Evolutionary conservation across 2,797 vertebrate species (phyloP), one percentile per base, ranked within the genome.

Genomic region (Paramormyrops hopkinsi): DNA sequence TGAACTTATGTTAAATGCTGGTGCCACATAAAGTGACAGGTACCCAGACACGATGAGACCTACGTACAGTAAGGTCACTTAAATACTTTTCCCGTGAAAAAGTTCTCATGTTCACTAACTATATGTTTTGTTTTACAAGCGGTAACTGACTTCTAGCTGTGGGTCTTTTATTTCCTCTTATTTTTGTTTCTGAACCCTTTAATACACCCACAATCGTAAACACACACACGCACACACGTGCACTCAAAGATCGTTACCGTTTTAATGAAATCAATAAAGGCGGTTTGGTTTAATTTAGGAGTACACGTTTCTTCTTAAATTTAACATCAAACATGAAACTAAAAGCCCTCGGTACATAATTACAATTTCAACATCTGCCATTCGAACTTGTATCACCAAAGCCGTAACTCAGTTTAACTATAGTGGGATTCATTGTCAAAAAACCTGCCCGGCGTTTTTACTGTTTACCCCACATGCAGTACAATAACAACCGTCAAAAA

Each of bases 201-300:
- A 82, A 46, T 46, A 22, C 48, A 51, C 46, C 46, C 82, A 85
- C 37, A 48, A n/a, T 44, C 46, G 46, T 83, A 83, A 83, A 83
- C 79, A 83, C 79, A 83, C 17, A 44, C 79, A 83, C 79, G 79
- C 79, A 83, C 79, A 73, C 65, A 73, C 65, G 29, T 73, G 65
- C 65, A 17, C 29, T 73, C 1, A 17, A 37, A 17, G 76, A n/a
- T 41, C 17, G 76, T 25, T 56, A n/a, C 12, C 12, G 50, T 56
- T 86, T 86, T 54, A 86, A 54, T 86, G 25, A 54, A 54, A 86
- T 54, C 22, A 22, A 53, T 86, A 22, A 76, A 76, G 11, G 69
- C 33, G 14, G 25, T 41, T 76, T 41, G 73, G 33, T 14, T 79
- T 17, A 19, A 82, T 82, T 82, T 82, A 46, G 76, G 12, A 9